Evolutionary conservation across 2,888 invertebrate species (phyloP).

Genomic region (Endotricha flammealis): DNA sequence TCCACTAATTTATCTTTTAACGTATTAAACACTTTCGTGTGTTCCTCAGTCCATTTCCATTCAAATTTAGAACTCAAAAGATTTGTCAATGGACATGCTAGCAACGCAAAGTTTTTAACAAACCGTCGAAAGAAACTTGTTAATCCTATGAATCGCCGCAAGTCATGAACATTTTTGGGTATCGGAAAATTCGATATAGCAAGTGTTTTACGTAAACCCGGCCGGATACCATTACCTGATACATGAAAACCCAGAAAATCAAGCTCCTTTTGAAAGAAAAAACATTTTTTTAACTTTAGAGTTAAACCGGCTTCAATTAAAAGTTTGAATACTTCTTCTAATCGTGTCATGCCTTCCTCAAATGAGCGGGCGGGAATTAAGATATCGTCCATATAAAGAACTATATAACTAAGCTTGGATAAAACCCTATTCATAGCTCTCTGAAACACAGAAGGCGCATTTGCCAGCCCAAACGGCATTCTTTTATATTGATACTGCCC

Average conservation of each 20-base stretch:
- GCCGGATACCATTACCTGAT: slow-evolving; percentile 19
- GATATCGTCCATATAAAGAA: slow-evolving; percentile 27
- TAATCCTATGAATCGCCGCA: slow-evolving; percentile 29
- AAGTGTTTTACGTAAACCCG: slow-evolving; percentile 19
- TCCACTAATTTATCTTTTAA: slow-evolving; percentile 24
- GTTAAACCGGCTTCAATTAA: slow-evolving; percentile 18
- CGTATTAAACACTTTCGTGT: slow-evolving; percentile 21
- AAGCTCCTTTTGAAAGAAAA: slow-evolving; percentile 22
- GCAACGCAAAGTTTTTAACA: slow-evolving; percentile 22
- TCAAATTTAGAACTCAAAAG: slow-evolving; percentile 10
- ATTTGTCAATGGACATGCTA: slow-evolving; percentile 25
- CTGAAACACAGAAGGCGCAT: slow-evolving; percentile 26
- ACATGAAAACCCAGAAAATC: slow-evolving; percentile 30
- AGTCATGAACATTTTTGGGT: slow-evolving; percentile 23
- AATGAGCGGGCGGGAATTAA: slow-evolving; percentile 18
- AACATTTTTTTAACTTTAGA: slow-evolving; percentile 27
- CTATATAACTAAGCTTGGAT: neutral
- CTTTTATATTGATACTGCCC: slow-evolving; percentile 22
- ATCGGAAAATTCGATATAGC: slow-evolving; percentile 20
- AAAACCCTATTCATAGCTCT: slow-evolving; percentile 24
- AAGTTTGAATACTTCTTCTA: slow-evolving; percentile 16
- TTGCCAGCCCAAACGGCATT: slow-evolving; percentile 27
- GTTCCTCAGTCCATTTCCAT: slow-evolving; percentile 22
- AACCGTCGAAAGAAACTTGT: slow-evolving; percentile 29
- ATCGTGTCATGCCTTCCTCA: slow-evolving; percentile 15